Evolutionary conservation across 1,140 invertebrate species (phyloP), one percentile per base, ranked within the genome.

Genomic region (Ips typographus): DNA sequence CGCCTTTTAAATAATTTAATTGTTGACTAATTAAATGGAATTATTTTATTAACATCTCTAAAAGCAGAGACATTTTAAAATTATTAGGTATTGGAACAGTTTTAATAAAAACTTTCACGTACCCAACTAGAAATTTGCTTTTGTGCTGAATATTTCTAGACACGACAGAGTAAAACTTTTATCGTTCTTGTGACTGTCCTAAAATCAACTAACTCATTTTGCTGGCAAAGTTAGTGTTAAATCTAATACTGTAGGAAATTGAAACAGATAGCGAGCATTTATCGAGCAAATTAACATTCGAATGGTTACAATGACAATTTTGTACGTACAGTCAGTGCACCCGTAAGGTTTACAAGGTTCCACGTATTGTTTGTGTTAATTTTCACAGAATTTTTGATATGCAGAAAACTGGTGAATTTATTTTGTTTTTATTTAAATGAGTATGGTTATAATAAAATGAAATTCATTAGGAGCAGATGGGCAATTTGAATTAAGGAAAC

Each of bases 401-500:
- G 22, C 41, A 57, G 55, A 40, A 2, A 36, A 22, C 22, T 22
- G 22, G 22, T 22, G 22, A 22, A 22, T 22, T 22, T 22, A 22
- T 22, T 22, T 22, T 22, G 22, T 22, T 22, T 22, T 22, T 22
- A 22, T 22, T 22, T 22, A 22, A 22, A 22, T 22, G 22, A 22
- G 22, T 22, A 0, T 22, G 22, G 22, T 22, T 22, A 22, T 22
- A 22, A 22, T 49, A 22, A 22, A 22, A 22, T 22, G 22, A 22
- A 22, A 22, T 22, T 22, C 22, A 22, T 22, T 38, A 55, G 7
- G n/a, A 66, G 67, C 58, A 53, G 67, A 63, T 63, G 47, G 62
- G 37, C 58, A 37, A 56, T 68, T 68, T 57, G 67, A 61, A 40
- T 44, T 68, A 62, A 68, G 72, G 56, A 76, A 77, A 61, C 73